Evolutionary conservation across 1,140 invertebrate species (phyloP).

Genomic region (Bombus pascuorum): DNA sequence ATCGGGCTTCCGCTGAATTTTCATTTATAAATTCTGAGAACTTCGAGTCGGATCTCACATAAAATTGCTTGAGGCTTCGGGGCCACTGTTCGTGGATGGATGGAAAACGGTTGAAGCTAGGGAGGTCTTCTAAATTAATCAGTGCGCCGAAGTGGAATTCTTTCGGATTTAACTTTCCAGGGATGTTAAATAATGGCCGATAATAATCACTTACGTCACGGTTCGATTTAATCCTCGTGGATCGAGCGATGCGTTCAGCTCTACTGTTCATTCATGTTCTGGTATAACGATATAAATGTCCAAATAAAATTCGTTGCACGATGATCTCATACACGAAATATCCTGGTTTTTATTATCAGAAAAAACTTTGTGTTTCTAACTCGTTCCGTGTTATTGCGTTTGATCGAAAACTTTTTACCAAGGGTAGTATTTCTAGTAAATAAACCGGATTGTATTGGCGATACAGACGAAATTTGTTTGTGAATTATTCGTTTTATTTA

Average conservation of each 20-base stretch:
- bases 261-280: not conserved
- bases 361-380: too few relatives aligned
- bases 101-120: not conserved
- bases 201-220: not conserved
- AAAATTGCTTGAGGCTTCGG: conserved; percentile 3
- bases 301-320: too few relatives aligned
- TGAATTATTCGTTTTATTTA: too few relatives aligned
- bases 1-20: conserved; percentile 27
- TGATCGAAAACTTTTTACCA: too few relatives aligned
- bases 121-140: conserved; percentile 23
- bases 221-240: not conserved
- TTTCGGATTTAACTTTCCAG: conserved; percentile 21
- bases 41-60: not conserved
- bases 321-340: too few relatives aligned
- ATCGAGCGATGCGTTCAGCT: conserved; percentile 1
- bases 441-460: too few relatives aligned
- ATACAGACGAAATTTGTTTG: too few relatives aligned
- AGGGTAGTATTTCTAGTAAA: too few relatives aligned
- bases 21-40: conserved; percentile 53
- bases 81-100: not conserved
- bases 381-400: too few relatives aligned
- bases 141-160: not conserved
- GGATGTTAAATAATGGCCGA: not conserved
- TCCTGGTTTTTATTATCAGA: too few relatives aligned
- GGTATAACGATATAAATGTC: too few relatives aligned